Conservation (phyloP, 2,113 vertebrate species). For the Rallus limicola region DNA sequence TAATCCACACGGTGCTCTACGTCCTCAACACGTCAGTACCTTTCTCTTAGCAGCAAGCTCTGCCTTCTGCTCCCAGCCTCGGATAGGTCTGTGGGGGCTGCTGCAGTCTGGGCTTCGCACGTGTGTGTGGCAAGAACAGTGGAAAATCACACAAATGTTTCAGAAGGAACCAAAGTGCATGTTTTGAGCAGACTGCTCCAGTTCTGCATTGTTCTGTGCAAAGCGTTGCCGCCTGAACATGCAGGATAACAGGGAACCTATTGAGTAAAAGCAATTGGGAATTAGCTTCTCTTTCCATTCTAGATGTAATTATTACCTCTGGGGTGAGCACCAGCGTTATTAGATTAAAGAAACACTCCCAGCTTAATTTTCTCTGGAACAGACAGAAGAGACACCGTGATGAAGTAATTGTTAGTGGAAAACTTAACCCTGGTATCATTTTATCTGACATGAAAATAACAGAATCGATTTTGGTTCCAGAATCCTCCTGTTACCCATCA, state of each 20-base stretch:
- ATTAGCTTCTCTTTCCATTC: conserved; percentile 2
- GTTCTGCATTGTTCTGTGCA: background rate
- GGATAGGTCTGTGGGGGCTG: background rate
- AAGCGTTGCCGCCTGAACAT: background rate
- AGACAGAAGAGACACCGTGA: background rate
- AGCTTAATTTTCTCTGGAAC: conserved; percentile 28
- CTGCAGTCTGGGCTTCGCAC: background rate
- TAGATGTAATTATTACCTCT: conserved; percentile 50
- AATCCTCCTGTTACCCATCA: background rate
- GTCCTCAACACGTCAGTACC: conserved; percentile 96
- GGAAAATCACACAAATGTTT: background rate
- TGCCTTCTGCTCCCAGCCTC: background rate
- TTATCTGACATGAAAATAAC: background rate
- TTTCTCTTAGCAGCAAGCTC: background rate
- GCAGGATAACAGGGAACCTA: background rate
- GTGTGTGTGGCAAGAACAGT: background rate
- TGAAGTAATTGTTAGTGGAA: background rate
- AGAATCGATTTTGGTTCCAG: background rate
- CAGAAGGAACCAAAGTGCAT: background rate
- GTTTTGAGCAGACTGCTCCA: background rate
- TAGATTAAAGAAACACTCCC: conserved; percentile 13
- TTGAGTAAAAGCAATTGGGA: conserved; percentile 1
- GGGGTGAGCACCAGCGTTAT: background rate
- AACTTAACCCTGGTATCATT: background rate
- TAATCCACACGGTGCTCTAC: conserved; percentile 98